Evolutionary conservation across 2,888 invertebrate species (phyloP).

Genomic region (Sycophila texana): DNA sequence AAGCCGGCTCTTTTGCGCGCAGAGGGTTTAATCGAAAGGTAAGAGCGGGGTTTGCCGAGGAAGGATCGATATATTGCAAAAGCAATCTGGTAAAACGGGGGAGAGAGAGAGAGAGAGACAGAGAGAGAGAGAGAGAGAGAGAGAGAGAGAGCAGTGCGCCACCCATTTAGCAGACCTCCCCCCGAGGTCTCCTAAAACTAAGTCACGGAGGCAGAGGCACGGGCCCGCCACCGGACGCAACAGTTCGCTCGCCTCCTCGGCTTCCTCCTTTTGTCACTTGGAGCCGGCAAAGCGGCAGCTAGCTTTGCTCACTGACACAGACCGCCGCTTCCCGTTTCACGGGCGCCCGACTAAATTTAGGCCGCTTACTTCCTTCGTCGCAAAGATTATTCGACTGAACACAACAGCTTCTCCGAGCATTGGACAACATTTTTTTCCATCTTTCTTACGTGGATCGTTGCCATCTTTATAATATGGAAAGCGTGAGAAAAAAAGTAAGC

Average conservation of each 20-base stretch:
- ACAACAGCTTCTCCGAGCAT: too few relatives aligned
- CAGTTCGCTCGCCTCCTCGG: slow-evolving; percentile 56
- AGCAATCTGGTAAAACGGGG: slow-evolving; percentile 50
- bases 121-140: too few relatives aligned
- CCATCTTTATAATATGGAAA: too few relatives aligned
- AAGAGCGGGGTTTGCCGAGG: not conserved
- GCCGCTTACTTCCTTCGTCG: not conserved
- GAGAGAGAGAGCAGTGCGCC: slow-evolving; percentile 11
- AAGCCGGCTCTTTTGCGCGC: too few relatives aligned
- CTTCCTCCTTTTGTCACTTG: slow-evolving; percentile 47
- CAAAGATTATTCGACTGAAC: too few relatives aligned
- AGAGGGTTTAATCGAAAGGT: too few relatives aligned
- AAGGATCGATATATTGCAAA: slow-evolving; percentile 49
- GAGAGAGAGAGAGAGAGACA: too few relatives aligned
- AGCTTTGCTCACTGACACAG: slow-evolving; percentile 31
- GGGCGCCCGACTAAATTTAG: slow-evolving; percentile 43
- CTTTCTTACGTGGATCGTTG: too few relatives aligned
- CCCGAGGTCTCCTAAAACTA: slow-evolving; percentile 54
- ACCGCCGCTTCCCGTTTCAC: not conserved
- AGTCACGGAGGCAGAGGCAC: slow-evolving; percentile 53
- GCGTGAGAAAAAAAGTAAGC: too few relatives aligned
- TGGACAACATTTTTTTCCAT: too few relatives aligned
- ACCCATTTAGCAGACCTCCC: too few relatives aligned
- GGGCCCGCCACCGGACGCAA: slow-evolving; percentile 48
- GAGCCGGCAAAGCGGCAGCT: slow-evolving; percentile 16